Conservation (phyloP, 1,140 invertebrate species). For the Mylabris phalerata region DNA sequence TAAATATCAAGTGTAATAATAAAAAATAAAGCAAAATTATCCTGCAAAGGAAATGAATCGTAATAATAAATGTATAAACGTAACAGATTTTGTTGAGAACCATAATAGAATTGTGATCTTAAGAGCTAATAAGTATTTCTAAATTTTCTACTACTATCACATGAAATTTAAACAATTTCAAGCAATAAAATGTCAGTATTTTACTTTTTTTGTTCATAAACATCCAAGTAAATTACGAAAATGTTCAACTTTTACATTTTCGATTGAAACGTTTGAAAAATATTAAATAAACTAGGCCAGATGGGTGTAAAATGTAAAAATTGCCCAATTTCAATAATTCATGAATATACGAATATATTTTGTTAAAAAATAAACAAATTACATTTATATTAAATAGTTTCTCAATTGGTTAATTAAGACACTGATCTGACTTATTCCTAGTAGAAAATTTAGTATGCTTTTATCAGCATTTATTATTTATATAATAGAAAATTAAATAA, state of each 20-base stretch:
- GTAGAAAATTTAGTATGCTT: slow-evolving; percentile 15
- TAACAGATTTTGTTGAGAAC: slow-evolving; percentile 4
- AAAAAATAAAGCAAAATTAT: slow-evolving; percentile 7
- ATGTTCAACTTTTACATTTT: not conserved
- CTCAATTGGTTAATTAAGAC: no score
- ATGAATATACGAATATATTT: no score
- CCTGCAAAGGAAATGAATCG: slow-evolving; percentile 3
- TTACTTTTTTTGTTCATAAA: slow-evolving; percentile 5
- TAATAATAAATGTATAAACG: slow-evolving; percentile 4
- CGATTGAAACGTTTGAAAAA: not conserved
- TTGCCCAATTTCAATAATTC: no score
- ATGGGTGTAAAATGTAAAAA: no score
- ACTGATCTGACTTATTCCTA: not conserved
- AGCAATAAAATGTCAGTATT: slow-evolving; percentile 2
- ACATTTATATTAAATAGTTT: no score
- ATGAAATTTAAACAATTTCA: slow-evolving; percentile 5
- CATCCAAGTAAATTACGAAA: not conserved
- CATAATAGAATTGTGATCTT: slow-evolving; percentile 10
- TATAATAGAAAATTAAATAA: slow-evolving; percentile 4
- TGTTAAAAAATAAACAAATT: no score
- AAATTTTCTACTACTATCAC: slow-evolving; percentile 8
- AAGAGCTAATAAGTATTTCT: slow-evolving; percentile 7
- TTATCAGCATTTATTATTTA: slow-evolving; percentile 8
- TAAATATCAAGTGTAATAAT: no score
- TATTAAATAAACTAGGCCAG: not conserved